Base-by-base conservation (phyloP, 2,113 vertebrate species). In the Pygoscelis adeliae region DNA sequence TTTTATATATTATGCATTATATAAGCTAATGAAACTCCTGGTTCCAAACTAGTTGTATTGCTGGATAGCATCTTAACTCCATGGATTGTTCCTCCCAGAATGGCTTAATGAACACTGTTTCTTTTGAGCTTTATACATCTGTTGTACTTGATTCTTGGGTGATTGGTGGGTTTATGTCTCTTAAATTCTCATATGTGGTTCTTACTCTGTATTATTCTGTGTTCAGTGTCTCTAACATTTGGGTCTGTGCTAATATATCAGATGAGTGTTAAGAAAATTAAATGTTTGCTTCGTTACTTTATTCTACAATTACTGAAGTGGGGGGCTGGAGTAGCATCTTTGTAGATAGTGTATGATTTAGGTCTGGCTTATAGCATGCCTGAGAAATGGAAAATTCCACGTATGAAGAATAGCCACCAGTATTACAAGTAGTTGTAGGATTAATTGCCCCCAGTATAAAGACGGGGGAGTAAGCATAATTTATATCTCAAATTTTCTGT, bases 401-500 rank as follows among this genome's bases (percentile, higher is more conserved):
- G 17, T 58, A 14, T 76, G 34, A 70, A 62, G 19, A 73, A 40
- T 5, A 70, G 22, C 34, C 13, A 52, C 25, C 23, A 58, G 34
- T 76, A 50, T 44, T 70, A 40, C 16, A 81, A 76, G 32, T n/a
- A 19, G n/a, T 38, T 80, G 19, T 47, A 69, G 40, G 22, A 49
- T 73, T 67, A 67, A 73, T 67, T 73, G 40, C 11, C 34, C 47
- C 22, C 18, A 49, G 1, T 62, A 25, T 44, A 38, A 71, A 56
- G 34, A 10, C 0, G 0, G 13, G 15, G 53, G 13, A 30, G 13
- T 19, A 25, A 46, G 17, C 21, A 42, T 53, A 40, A 25, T 13
- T 76, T 76, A 1, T 42, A 44, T 42, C n/a, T 55, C 17, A 50
- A 42, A 27, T 65, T 84, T 52, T 72, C 25, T 71, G 15, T n/a